These are phyloP conservation scores for Hydrozoanthus tunicans DNA, from an alignment of 64 coral and sea anemone genomes.

Conservation along the genomic window DNA sequence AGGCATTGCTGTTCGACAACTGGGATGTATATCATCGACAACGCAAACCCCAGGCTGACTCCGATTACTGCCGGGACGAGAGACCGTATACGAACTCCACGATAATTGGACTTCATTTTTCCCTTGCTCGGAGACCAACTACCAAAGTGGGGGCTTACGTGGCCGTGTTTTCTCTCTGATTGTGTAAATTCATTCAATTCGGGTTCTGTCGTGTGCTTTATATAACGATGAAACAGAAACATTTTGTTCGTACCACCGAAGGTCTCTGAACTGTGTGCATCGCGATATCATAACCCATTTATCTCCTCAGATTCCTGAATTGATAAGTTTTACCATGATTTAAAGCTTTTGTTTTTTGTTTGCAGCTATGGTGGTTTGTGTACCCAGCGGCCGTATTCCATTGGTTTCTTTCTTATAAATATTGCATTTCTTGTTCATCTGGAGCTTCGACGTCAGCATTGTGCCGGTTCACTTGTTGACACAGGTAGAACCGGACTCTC, in stretches of 20 bases:
- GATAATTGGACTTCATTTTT: conserved; percentile 78
- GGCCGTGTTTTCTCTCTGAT: background rate
- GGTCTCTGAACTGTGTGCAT: background rate
- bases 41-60: conserved; percentile 88
- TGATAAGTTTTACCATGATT: background rate
- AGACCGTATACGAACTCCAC: conserved; percentile 72
- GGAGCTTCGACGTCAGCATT: background rate
- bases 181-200: conserved; percentile 17
- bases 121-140: conserved; percentile 28
- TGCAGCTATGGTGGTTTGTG: conserved; percentile 49
- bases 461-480: background rate
- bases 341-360: conserved; percentile 59
- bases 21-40: conserved; percentile 99
- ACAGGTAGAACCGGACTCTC: background rate
- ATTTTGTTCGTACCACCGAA: background rate
- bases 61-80: conserved; percentile 91
- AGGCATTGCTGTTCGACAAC: conserved; percentile 96
- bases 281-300: background rate
- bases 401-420: conserved; percentile 37
- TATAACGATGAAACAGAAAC: conserved; percentile 41
- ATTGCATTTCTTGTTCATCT: conserved; percentile 44
- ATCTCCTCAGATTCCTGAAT: conserved; percentile 26
- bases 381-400: conserved; percentile 17
- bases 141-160: conserved; percentile 39
- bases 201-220: conserved; percentile 3